Conservation (phyloP, 2,797 vertebrate species). For the Arvicola amphibius region DNA sequence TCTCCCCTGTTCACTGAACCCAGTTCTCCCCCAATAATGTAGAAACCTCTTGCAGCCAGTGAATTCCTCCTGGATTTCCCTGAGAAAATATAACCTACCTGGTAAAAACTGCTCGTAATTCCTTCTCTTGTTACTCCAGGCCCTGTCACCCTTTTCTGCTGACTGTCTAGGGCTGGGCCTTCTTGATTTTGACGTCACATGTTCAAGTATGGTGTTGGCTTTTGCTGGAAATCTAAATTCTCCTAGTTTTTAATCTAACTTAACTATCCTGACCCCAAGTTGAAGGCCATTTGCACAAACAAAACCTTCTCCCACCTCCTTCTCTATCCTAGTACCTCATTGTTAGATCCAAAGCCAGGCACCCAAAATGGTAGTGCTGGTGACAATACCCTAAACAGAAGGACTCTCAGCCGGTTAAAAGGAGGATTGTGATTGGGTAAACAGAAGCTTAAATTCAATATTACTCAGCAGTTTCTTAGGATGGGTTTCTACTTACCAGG, state of each 20-base stretch:
- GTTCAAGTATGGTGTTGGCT: neutral
- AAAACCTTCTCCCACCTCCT: neutral
- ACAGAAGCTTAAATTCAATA: neutral
- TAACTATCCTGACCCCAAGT: neutral
- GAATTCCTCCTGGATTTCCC: neutral
- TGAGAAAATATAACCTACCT: neutral
- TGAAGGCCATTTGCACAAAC: neutral
- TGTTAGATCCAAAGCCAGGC: neutral
- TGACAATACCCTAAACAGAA: neutral
- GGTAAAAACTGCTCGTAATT: accelerated
- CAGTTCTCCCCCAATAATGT: neutral
- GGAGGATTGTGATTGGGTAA: no score
- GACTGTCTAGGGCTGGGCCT: neutral
- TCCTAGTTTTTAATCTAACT: neutral
- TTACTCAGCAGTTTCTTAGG: neutral
- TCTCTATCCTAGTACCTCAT: neutral
- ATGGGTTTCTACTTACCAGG: neutral
- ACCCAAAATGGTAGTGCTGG: neutral
- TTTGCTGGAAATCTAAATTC: neutral
- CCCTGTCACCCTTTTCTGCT: neutral
- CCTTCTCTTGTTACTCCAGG: neutral
- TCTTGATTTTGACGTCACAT: neutral
- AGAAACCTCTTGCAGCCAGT: neutral
- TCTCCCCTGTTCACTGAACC: neutral
- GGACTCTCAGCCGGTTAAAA: neutral